phyloP scores from a whole-genome alignment of 2,113 vertebrate genomes.

The Sphaerodactylus townsendi region DNA sequence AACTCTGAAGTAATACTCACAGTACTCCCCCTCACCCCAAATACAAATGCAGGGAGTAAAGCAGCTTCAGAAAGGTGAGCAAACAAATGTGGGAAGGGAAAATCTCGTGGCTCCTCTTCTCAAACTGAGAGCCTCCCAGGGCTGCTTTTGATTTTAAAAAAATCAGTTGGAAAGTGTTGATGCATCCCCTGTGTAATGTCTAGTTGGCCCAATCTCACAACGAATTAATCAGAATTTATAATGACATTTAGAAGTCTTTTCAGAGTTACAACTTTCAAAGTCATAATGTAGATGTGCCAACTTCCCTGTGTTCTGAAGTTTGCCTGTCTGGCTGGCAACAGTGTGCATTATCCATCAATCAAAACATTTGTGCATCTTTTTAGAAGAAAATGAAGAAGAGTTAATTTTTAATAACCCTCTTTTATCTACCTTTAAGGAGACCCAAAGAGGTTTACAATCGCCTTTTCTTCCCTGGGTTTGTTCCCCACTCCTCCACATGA shows the following conservation, averaged over 20 bases:
- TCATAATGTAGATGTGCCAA: not conserved
- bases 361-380: conserved; percentile 1
- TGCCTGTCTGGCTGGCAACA: not conserved
- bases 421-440: too few species aligned
- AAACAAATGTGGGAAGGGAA: not conserved
- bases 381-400: too few species aligned
- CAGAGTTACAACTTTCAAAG: not conserved
- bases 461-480: too few species aligned
- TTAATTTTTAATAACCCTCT: too few species aligned
- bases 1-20: too few species aligned
- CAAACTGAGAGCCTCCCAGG: not conserved
- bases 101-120: not conserved
- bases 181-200: not conserved
- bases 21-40: too few species aligned
- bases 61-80: not conserved
- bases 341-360: conserved; percentile 2
- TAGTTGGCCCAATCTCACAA: too few species aligned
- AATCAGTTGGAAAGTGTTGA: not conserved
- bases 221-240: not conserved
- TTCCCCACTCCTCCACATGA: too few species aligned
- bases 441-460: too few species aligned
- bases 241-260: not conserved
- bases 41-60: not conserved
- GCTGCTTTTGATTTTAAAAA: not conserved
- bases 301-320: not conserved